Conservation (phyloP, 2,113 vertebrate genomes). For the Myxocyprinus asiaticus region DNA sequence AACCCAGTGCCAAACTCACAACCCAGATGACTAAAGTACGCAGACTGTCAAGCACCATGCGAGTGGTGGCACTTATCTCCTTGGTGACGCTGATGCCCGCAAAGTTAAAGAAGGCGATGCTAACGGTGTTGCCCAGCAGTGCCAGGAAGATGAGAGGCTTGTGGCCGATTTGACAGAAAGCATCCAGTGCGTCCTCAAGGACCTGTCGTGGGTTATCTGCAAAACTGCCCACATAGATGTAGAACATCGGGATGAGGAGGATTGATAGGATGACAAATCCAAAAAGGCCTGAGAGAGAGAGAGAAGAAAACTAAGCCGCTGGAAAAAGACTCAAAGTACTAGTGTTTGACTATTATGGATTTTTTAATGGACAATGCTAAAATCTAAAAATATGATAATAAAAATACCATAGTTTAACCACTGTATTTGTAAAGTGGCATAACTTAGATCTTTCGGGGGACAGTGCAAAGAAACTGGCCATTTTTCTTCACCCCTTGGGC, state of each 20-base stretch:
- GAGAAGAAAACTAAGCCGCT: not conserved
- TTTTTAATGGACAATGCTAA: too few species aligned
- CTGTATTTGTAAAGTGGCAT: too few species aligned
- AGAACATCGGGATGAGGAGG: constrained; percentile 91
- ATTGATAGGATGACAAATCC: constrained; percentile 86
- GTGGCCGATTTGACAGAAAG: constrained; percentile 88
- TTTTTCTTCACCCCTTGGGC: too few species aligned
- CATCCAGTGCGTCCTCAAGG: constrained; percentile 86
- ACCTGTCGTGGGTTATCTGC: constrained; percentile 73
- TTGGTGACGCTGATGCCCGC: constrained; percentile 95
- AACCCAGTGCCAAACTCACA: constrained; percentile 84
- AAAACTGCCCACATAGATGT: constrained; percentile 80
- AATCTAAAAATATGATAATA: too few species aligned
- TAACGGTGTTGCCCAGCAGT: constrained; percentile 86
- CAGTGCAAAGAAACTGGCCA: too few species aligned
- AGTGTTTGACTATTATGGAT: too few species aligned
- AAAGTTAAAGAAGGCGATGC: constrained; percentile 97
- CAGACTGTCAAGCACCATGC: constrained; percentile 96
- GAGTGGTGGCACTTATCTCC: constrained; percentile 93
- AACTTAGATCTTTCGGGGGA: too few species aligned
- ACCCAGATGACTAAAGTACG: constrained; percentile 90
- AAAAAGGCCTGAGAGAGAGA: constrained; percentile 80
- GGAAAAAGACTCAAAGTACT: too few species aligned
- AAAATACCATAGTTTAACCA: too few species aligned
- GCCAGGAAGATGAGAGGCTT: constrained; percentile 84